Base-by-base conservation (phyloP, 2,113 vertebrate species). In the human (Homo sapiens) region DNA sequence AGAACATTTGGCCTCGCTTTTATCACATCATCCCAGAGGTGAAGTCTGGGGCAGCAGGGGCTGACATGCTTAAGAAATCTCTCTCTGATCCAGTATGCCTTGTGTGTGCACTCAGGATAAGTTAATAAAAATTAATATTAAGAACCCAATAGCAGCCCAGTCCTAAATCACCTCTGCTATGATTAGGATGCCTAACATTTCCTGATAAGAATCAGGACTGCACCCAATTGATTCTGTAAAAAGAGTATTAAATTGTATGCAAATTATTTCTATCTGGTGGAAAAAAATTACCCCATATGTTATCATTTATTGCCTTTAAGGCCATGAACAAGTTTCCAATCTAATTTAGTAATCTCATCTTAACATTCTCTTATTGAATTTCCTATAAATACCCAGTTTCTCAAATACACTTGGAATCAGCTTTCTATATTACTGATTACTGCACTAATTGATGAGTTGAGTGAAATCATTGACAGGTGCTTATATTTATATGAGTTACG, bases 41-140 rank as follows among this genome's bases (percentile, higher is more conserved):
- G 32, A 94, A 87, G 57, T 92, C 66, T 79, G 70, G 64, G 20
- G 52, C n/a, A 48, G 32, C 17, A 52, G 2, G 3, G 6, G 2
- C 11, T 59, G 43, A 25, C 5, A 1, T 20, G 32, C 45, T 79
- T 79, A 70, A 80, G 57, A 95, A 88, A 84, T 73, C 68, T 75
- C 64, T 91, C 43, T 84, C 48, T 92, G 35, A 96, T 52, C 76
- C n/a, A 76, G 23, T 85, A 72, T 38, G 50, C 5, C 70, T 61
- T 38, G 27, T 22, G 8, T 80, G 72, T 48, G 20, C 38, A 50
- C 89, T 97, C 10, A 50, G 32, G 40, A 92, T 78, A 84, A 85
- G 93, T 85, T 88, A 90, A 88, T 68, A 85, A 87, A 95, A 86
- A 45, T 30, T 82, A 79, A 82, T 82, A 95, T 32, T 83, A 93